These are phyloP conservation scores for Eulithis testata DNA, from an alignment of 2,888 invertebrate genomes.

Conservation along the genomic window DNA sequence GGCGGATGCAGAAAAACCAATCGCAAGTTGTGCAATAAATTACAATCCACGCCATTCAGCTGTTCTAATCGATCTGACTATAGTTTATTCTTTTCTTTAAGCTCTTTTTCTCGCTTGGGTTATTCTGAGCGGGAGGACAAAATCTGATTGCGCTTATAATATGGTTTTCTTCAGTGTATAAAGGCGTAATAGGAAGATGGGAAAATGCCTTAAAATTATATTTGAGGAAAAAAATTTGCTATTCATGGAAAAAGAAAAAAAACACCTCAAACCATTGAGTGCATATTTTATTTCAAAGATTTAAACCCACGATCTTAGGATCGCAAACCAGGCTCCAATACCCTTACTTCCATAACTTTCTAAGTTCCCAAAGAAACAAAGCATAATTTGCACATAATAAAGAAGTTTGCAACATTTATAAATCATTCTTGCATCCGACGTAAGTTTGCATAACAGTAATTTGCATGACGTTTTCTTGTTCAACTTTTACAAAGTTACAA, in stretches of 20 bases:
- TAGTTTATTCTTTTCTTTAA: slow-evolving; percentile 52
- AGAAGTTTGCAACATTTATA: slow-evolving; percentile 25
- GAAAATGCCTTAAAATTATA: no score
- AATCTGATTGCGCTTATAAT: no score
- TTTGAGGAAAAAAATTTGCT: no score
- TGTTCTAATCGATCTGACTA: slow-evolving; percentile 56
- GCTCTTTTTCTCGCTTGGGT: no score
- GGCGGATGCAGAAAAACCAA: slow-evolving; percentile 49
- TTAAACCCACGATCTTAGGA: background rate
- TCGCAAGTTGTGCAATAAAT: slow-evolving; percentile 60
- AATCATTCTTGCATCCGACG: slow-evolving; percentile 29
- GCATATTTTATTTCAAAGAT: background rate
- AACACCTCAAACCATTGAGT: no score
- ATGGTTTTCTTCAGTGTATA: no score
- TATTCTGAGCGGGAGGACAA: no score
- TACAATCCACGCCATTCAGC: slow-evolving; percentile 54
- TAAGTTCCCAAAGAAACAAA: slow-evolving; percentile 22
- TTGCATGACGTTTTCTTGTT: slow-evolving; percentile 25
- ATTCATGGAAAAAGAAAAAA: no score
- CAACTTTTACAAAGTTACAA: background rate
- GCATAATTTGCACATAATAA: slow-evolving; percentile 33
- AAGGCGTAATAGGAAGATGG: no score
- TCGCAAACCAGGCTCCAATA: background rate
- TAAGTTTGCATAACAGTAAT: slow-evolving; percentile 31
- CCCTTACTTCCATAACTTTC: background rate